Evolutionary conservation across 2,797 vertebrate species (phyloP).

Genomic region (Cynodonichthys magdalenae): DNA sequence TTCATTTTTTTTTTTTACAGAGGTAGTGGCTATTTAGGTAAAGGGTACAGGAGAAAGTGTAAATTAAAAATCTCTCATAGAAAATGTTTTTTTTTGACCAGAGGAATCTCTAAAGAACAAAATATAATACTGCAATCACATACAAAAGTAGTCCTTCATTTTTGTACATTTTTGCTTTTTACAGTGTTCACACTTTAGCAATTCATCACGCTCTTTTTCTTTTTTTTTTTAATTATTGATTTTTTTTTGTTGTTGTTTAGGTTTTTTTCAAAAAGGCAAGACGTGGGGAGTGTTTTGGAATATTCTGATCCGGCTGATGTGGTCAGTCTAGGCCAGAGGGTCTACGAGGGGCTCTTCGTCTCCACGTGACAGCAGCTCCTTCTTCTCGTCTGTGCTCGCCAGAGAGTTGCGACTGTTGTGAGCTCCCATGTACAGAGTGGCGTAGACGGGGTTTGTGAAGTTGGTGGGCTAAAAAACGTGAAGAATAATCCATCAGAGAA

Average conservation of each 20-base stretch:
- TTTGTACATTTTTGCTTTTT: conserved; percentile 87
- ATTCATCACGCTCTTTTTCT: conserved; percentile 68
- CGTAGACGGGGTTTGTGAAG: conserved; percentile 97
- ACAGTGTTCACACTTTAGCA: conserved; percentile 77
- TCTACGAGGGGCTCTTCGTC: conserved; percentile 92
- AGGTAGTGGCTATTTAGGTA: conserved; percentile 86
- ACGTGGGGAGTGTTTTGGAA: conserved; percentile 68
- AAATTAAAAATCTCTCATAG: conserved; percentile 81
- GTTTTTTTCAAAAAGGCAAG: conserved; percentile 78
- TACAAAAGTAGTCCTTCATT: conserved; percentile 99
- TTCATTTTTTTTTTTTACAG: conserved; percentile 72
- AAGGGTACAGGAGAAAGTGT: conserved; percentile 73
- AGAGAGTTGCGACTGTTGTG: conserved; percentile 95
- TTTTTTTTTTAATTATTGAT: conserved; percentile 15
- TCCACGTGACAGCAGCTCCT: conserved; percentile 91
- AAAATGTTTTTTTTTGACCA: conserved; percentile 80
- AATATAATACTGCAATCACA: conserved; percentile 99
- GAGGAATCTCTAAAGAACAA: conserved; percentile 86
- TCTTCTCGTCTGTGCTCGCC: conserved; percentile 98
- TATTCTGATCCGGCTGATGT: conserved; percentile 50
- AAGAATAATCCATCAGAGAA: conserved; percentile 23
- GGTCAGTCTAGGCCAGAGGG: conserved; percentile 87
- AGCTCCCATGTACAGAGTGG: conserved; percentile 97
- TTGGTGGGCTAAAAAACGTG: conserved; percentile 88
- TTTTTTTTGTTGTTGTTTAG: conserved; percentile 20